Base-by-base conservation (phyloP, 2,113 vertebrate species). In the Ivindomyrus marchei region DNA sequence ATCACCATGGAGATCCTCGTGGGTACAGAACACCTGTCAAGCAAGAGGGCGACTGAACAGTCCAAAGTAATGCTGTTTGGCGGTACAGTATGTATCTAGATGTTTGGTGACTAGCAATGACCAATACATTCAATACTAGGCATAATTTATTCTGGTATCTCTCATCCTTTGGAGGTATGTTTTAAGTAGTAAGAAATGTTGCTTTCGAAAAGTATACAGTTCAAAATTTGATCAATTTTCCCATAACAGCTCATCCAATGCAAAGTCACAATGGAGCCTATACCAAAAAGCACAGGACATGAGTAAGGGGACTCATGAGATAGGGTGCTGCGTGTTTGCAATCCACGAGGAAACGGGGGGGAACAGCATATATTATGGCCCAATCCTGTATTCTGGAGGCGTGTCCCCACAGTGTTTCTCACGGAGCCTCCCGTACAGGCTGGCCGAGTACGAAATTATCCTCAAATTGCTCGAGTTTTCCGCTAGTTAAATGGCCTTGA, bases 21-120 rank as follows among this genome's bases (percentile, higher is more conserved):
- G 95, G 2, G 94, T 96, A 92, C 97, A 99, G 95, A 96, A 97
- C 47, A 99, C 95, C 98, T 99, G 92, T 85, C 3, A 50, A 92
- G 80, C 93, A 88, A 62, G 56, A 1, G 21, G 21, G 89, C 21
- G 21, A 74, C 88, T 88, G 56, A 36, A 52, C 39, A 13, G n/a
- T 6, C 15, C 50, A 19, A 52, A 56, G 85, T 47, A 85, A 24
- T 87, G 49, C 85, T 8, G 85, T 19, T 52, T 87, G 39, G n/a
- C 5, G 3, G 15, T 0, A 42, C 70, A 2, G 70, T 36, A 27
- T 1, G 31, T 0, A 39, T 39, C 27, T 39, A 36, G 70, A 17
- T 77, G 13, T 6, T 31, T 39, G 70, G 31, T 80, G 36, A 15
- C 17, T 80, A 39, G 70, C 31, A 31, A 77, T 74, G 66, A 36